These are phyloP conservation scores for Drosophila triauraria DNA, from an alignment of 1,140 invertebrate species.

Conservation along the genomic window DNA sequence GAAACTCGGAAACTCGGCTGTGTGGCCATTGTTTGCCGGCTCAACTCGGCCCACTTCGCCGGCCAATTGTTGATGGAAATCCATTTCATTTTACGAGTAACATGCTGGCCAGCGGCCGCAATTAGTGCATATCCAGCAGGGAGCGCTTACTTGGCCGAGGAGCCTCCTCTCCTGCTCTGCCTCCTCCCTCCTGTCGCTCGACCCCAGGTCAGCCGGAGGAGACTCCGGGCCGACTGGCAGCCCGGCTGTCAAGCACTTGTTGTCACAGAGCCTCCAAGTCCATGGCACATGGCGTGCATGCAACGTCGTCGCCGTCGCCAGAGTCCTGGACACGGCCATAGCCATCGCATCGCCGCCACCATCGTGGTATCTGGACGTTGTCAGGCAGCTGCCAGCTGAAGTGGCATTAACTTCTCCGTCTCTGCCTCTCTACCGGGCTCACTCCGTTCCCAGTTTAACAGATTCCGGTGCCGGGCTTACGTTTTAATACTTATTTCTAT, in stretches of 20 bases:
- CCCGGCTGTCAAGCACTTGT: slow-evolving; percentile 58
- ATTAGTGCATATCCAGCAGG: slow-evolving; percentile 75
- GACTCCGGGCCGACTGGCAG: slow-evolving; percentile 21
- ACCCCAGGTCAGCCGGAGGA: slow-evolving; percentile 15
- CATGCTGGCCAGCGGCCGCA: slow-evolving; percentile 74
- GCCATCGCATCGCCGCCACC: slow-evolving; percentile 20
- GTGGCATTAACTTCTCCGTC: slow-evolving; percentile 74
- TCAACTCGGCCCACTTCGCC: slow-evolving; percentile 19
- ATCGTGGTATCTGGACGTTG: slow-evolving; percentile 72
- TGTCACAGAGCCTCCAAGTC: slow-evolving; percentile 41
- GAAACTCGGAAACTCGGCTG: slow-evolving; percentile 4
- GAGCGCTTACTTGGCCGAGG: slow-evolving; percentile 54
- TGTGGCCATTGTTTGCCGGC: slow-evolving; percentile 26
- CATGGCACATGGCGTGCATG: slow-evolving; percentile 66
- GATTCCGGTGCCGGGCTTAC: slow-evolving; percentile 34
- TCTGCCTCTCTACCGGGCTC: background rate
- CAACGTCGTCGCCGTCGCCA: slow-evolving; percentile 39
- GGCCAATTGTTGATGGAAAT: slow-evolving; percentile 82
- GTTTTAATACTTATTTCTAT: slow-evolving; percentile 48
- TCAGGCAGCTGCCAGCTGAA: slow-evolving; percentile 81
- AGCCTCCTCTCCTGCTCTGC: slow-evolving; percentile 37
- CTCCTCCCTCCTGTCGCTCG: background rate
- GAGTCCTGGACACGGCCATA: background rate
- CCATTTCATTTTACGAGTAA: slow-evolving; percentile 80
- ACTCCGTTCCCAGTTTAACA: slow-evolving; percentile 14